phyloP scores from a whole-genome alignment of 2,888 invertebrate genomes.

The Listrodromus nycthemerus region DNA sequence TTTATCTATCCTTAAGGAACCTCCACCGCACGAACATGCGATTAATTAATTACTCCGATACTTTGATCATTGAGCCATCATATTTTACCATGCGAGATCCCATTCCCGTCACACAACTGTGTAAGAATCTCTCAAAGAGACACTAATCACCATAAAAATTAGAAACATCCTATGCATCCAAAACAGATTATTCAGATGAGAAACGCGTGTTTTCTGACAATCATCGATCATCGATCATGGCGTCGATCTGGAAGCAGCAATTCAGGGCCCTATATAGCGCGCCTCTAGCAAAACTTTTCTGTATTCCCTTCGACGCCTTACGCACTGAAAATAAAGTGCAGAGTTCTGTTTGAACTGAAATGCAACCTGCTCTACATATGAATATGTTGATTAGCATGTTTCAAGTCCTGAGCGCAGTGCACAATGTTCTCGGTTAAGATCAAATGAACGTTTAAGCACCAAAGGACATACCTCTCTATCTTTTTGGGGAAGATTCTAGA shows the following conservation, averaged over 20 bases:
- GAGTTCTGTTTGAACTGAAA: neutral
- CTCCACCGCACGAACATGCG: neutral
- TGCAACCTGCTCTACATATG: neutral
- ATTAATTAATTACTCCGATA: neutral
- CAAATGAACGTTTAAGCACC: constrained; percentile 35
- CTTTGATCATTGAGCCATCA: neutral
- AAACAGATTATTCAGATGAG: neutral
- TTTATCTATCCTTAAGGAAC: neutral
- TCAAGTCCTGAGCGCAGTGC: neutral
- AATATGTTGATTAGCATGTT: constrained; percentile 4
- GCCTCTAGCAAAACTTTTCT: neutral
- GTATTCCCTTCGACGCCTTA: neutral
- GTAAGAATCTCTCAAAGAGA: neutral
- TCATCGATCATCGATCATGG: too few relatives aligned
- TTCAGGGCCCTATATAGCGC: neutral
- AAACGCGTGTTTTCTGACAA: neutral
- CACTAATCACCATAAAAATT: neutral
- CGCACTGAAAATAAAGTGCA: neutral
- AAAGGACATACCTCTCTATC: constrained; percentile 33
- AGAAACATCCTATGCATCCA: neutral
- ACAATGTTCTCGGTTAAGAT: constrained; percentile 18
- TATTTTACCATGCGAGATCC: neutral
- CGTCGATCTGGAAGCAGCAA: neutral
- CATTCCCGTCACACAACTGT: neutral
- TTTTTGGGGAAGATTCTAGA: neutral